These are phyloP conservation scores for Zaprionus ghesquierei DNA, from an alignment of 1,140 invertebrate species.

Conservation along the genomic window DNA sequence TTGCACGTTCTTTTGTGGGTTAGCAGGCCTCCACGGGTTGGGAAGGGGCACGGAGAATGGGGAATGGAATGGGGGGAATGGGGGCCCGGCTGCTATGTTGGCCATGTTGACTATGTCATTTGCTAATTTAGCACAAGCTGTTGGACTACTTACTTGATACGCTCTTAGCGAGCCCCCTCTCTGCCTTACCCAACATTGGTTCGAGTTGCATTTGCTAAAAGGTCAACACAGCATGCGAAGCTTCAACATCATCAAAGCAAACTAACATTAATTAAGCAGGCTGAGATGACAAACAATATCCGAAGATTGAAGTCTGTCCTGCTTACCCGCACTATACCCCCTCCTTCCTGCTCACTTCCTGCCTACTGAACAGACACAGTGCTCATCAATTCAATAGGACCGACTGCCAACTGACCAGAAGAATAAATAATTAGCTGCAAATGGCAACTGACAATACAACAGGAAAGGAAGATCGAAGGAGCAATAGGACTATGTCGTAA, in stretches of 20 bases:
- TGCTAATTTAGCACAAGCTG: conserved; percentile 79
- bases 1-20: conserved; percentile 75
- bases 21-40: conserved; percentile 60
- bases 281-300: conserved; percentile 53
- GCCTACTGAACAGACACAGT: neutral
- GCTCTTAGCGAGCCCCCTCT: neutral
- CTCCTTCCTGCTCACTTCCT: neutral
- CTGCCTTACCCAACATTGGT: conserved; percentile 26
- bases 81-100: conserved; percentile 50
- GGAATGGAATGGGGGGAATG: too few relatives aligned
- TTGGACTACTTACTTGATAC: conserved; percentile 43
- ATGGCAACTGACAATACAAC: neutral
- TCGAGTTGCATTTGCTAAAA: conserved; percentile 69
- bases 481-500: neutral
- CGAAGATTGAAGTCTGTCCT: conserved; percentile 12
- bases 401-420: conserved; percentile 14
- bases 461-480: neutral
- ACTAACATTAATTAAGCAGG: conserved; percentile 75
- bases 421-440: conserved; percentile 22
- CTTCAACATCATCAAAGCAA: conserved; percentile 50
- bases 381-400: conserved; percentile 20
- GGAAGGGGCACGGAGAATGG: neutral
- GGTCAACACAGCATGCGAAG: conserved; percentile 63
- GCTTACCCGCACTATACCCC: neutral
- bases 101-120: conserved; percentile 79